A percentile compares a stretch with the other conserved stretches of the same genome.
phyloP scores from a whole-genome alignment of 2,888 invertebrate genomes.

The Margaritifera margaritifera region DNA sequence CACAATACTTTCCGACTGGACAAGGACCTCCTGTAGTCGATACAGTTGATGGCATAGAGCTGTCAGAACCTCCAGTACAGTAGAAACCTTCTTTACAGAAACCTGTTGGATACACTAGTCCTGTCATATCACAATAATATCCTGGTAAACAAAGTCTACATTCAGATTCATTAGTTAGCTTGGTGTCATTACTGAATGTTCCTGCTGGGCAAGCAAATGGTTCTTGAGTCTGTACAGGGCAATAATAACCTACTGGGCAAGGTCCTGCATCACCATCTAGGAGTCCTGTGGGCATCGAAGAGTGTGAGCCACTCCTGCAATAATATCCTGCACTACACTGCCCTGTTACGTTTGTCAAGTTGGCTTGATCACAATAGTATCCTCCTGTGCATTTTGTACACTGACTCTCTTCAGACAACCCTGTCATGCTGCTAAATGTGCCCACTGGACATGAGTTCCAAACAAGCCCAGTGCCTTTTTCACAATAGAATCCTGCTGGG shows the following conservation, averaged over 20 bases:
- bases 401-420: conserved; percentile 54
- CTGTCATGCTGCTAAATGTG: conserved; percentile 56
- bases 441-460: conserved; percentile 66
- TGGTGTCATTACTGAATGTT: conserved; percentile 65
- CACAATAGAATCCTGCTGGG: conserved; percentile 65
- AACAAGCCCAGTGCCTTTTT: conserved; percentile 57
- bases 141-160: conserved; percentile 66
- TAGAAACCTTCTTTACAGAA: conserved; percentile 64
- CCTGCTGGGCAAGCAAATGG: conserved; percentile 65
- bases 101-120: conserved; percentile 60
- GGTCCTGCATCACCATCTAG: conserved; percentile 58
- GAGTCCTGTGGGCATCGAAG: conserved; percentile 46
- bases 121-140: conserved; percentile 63
- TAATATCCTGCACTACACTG: conserved; percentile 66
- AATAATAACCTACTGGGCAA: conserved; percentile 67
- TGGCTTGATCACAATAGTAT: conserved; percentile 59
- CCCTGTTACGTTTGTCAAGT: conserved; percentile 61
- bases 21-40: conserved; percentile 65
- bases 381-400: conserved; percentile 67
- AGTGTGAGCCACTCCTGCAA: conserved; percentile 63
- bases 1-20: conserved; percentile 65
- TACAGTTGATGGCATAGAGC: conserved; percentile 49
- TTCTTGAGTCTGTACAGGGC: conserved; percentile 55
- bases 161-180: conserved; percentile 38
- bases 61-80: conserved; percentile 62